These are phyloP conservation scores for Marronus borbonicus DNA, from an alignment of 2,888 invertebrate species.

Conservation along the genomic window DNA sequence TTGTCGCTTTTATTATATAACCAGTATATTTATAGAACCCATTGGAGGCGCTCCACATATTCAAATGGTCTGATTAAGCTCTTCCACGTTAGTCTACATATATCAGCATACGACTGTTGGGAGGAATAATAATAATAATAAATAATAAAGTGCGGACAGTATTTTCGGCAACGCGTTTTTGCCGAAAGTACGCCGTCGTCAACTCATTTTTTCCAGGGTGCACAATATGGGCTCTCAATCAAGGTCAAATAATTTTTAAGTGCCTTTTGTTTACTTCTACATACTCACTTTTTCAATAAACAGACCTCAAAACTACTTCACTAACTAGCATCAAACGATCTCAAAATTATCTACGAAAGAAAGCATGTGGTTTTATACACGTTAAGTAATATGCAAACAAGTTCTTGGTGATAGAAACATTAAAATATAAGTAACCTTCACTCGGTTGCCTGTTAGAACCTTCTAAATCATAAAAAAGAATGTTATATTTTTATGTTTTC, in stretches of 20 bases:
- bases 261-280: neutral
- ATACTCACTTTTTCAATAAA: neutral
- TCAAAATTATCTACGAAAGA: constrained; percentile 3
- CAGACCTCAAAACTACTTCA: neutral
- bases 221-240: constrained; percentile 1
- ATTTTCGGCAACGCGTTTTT: no score
- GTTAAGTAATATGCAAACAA: neutral
- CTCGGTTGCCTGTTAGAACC: constrained; percentile 21
- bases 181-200: no score
- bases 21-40: constrained; percentile 33
- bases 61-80: constrained; percentile 40
- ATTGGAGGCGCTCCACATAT: constrained; percentile 42
- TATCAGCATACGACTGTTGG: neutral
- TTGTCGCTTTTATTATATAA: constrained; percentile 43
- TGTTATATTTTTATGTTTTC: constrained; percentile 46
- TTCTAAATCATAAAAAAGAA: constrained; percentile 45
- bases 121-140: neutral
- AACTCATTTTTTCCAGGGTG: neutral
- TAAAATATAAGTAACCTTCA: constrained; percentile 34
- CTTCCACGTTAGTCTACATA: constrained; percentile 18
- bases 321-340: neutral
- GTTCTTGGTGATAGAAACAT: constrained; percentile 17
- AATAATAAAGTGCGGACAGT: neutral
- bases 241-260: constrained; percentile 16
- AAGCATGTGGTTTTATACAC: neutral